Conservation (phyloP, 2,113 vertebrate species). For the Laticauda laticaudata region DNA sequence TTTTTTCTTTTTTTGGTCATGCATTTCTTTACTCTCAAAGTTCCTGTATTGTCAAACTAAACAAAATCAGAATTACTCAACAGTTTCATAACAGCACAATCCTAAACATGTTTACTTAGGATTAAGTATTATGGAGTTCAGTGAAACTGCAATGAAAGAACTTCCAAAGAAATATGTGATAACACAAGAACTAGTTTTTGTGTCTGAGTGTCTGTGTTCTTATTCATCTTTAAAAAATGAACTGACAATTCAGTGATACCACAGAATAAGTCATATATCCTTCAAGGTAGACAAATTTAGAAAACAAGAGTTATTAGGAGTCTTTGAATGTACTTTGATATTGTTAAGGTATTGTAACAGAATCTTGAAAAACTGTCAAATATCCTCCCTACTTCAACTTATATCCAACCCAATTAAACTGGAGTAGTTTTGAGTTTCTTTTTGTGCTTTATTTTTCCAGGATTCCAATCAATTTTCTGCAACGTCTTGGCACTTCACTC, state of each 20-base stretch:
- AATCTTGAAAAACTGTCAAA: background rate
- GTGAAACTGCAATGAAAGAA: background rate
- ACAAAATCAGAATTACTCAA: constrained; percentile 39
- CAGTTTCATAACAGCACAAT: background rate
- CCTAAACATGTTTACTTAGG: background rate
- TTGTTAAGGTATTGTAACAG: background rate
- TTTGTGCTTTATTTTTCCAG: background rate
- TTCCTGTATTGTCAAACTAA: constrained; percentile 42
- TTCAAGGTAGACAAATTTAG: background rate
- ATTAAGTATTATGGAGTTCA: background rate
- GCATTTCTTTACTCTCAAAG: constrained; percentile 23
- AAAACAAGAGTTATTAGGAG: background rate
- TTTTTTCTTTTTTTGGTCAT: constrained; percentile 28
- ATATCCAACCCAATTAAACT: background rate
- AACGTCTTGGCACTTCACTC: background rate
- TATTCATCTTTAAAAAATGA: background rate
- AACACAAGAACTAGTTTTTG: background rate
- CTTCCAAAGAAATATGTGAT: background rate
- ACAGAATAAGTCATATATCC: background rate
- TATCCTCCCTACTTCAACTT: background rate
- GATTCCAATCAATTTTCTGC: background rate
- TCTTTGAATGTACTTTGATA: background rate
- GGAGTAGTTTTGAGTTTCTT: background rate
- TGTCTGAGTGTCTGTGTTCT: background rate
- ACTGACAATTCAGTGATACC: background rate